A percentile compares a stretch with the other conserved stretches of the same genome.
phyloP scores from a whole-genome alignment of 1,140 invertebrate genomes.

The Heliothis subflexa region DNA sequence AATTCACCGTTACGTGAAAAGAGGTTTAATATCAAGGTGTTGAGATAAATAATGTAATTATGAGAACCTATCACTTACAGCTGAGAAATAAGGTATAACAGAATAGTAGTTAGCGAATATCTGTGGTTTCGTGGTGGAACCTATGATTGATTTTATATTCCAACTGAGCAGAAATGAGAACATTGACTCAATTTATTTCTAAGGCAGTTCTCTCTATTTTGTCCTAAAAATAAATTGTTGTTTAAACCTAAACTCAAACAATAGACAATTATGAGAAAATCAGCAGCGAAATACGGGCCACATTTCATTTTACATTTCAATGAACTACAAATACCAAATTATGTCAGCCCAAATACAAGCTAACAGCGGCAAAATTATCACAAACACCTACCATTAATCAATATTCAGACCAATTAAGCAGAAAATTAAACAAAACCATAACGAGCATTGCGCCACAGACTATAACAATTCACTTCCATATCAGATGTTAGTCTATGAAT shows the following conservation, averaged over 20 bases:
- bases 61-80: neutral
- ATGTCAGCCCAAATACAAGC: constrained; percentile 21
- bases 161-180: neutral
- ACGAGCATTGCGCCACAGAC: constrained; percentile 10
- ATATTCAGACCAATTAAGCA: constrained; percentile 19
- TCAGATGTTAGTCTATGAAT: constrained; percentile 43
- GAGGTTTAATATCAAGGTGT: constrained; percentile 27
- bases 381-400: constrained; percentile 23
- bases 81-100: constrained; percentile 24
- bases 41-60: constrained; percentile 20
- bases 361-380: neutral
- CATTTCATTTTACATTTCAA: too few species aligned
- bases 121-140: constrained; percentile 11
- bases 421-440: constrained; percentile 36
- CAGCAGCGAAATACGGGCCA: too few species aligned
- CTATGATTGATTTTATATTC: neutral
- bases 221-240: too few species aligned
- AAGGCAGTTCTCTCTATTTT: too few species aligned
- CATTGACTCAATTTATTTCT: neutral
- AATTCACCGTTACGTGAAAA: constrained; percentile 12
- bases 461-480: constrained; percentile 41
- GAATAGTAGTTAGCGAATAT: neutral
- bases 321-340: neutral
- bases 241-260: too few species aligned
- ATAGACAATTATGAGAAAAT: too few species aligned